phyloP scores from a whole-genome alignment of 2,888 invertebrate genomes.

The Lathronympha strigana region DNA sequence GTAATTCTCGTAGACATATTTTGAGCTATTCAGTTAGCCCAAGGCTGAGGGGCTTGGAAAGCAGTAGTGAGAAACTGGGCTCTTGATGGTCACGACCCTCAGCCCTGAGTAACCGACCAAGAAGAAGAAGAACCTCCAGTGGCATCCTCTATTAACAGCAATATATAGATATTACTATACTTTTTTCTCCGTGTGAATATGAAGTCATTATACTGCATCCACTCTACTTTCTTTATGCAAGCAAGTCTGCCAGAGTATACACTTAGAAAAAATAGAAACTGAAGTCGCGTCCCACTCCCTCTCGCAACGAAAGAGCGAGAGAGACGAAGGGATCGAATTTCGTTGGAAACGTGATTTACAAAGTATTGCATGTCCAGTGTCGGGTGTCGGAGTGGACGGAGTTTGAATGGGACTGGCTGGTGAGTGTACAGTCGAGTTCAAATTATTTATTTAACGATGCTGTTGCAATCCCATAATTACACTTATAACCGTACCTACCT shows the following conservation, averaged over 20 bases:
- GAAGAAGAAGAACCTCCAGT: too few species aligned
- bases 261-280: conserved; percentile 25
- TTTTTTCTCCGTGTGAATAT: not conserved
- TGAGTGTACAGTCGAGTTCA: not conserved
- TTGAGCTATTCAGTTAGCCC: too few species aligned
- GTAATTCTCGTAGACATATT: too few species aligned
- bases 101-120: too few species aligned
- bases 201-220: conserved; percentile 7
- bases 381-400: conserved; percentile 13
- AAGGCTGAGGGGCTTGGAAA: too few species aligned
- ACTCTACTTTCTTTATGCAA: not conserved
- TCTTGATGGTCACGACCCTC: too few species aligned
- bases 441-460: not conserved
- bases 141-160: too few species aligned
- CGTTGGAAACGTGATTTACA: conserved; percentile 18
- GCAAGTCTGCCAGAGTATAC: conserved; percentile 4
- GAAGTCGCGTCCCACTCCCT: not conserved
- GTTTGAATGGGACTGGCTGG: not conserved
- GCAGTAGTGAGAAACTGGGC: too few species aligned
- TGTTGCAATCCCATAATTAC: too few species aligned
- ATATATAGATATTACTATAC: not conserved
- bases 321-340: conserved; percentile 15
- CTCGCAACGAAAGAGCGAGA: not conserved
- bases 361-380: conserved; percentile 13
- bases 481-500: too few species aligned